A percentile compares a stretch with the other conserved stretches of the same genome.
These are phyloP conservation scores for Prietella phreatophila DNA, from an alignment of 2,113 vertebrate species.

Conservation along the genomic window DNA sequence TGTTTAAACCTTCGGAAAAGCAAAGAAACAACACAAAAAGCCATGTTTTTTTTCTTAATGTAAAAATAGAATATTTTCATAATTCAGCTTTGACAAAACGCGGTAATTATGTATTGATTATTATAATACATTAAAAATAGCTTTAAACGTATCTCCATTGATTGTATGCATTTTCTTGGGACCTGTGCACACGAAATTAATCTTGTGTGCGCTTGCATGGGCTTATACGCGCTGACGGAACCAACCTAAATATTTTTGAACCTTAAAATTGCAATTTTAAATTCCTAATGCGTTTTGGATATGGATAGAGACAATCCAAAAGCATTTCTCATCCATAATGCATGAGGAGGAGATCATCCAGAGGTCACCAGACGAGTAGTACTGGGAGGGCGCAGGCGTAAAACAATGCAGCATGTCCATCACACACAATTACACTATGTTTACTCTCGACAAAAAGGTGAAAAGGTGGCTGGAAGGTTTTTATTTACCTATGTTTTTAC, in stretches of 20 bases:
- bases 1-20: background rate
- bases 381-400: conserved; percentile 51
- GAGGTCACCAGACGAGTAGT: conserved; percentile 90
- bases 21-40: background rate
- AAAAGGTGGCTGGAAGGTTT: conserved; percentile 52
- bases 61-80: background rate
- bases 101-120: background rate
- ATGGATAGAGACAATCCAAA: conserved; percentile 84
- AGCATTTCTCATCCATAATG: conserved; percentile 93
- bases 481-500: conserved; percentile 51
- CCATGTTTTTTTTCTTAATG: background rate
- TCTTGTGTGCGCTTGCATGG: conserved; percentile 4
- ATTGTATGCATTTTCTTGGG: background rate
- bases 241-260: conserved; percentile 72
- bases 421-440: conserved; percentile 22
- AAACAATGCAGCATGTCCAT: conserved; percentile 45
- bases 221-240: conserved; percentile 48
- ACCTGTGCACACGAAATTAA: conserved; percentile 1
- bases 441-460: conserved; percentile 43
- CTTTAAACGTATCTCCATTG: background rate
- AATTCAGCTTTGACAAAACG: background rate
- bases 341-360: conserved; percentile 83
- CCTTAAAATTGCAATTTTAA: conserved; percentile 89
- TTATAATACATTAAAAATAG: background rate
- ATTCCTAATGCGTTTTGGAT: conserved; percentile 86